These are phyloP conservation scores for Orussus abietinus DNA, from an alignment of 1,140 invertebrate species.

Conservation along the genomic window DNA sequence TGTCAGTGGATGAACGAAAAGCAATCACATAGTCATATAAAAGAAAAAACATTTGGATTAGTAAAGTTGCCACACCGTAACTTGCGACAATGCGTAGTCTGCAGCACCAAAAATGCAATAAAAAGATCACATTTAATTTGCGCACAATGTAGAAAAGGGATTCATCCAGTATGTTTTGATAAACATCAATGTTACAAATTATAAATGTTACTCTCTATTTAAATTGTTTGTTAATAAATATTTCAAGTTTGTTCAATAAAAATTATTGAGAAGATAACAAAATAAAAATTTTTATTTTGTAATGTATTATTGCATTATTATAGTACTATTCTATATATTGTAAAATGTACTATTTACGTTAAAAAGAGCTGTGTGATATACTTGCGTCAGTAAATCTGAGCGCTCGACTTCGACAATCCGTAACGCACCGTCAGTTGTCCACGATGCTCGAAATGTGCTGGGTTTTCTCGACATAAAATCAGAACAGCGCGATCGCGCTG, in stretches of 20 bases:
- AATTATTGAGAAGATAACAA: slow-evolving; percentile 1
- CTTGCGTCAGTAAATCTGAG: slow-evolving; percentile 7
- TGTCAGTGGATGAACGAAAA: slow-evolving; percentile 12
- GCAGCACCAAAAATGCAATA: slow-evolving; percentile 17
- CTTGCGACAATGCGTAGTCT: slow-evolving; percentile 19
- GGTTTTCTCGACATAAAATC: too few species aligned
- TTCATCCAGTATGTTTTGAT: slow-evolving; percentile 14
- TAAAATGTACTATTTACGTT: slow-evolving; percentile 1
- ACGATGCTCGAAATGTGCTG: too few species aligned
- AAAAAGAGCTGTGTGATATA: slow-evolving; percentile 2
- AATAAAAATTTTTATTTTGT: slow-evolving; percentile 1
- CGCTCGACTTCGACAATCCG: not conserved
- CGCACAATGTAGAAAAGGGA: slow-evolving; percentile 10
- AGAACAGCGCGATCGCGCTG: too few species aligned
- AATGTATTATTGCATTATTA: slow-evolving; percentile 1
- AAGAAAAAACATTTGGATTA: slow-evolving; percentile 15
- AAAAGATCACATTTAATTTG: slow-evolving; percentile 16
- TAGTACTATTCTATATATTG: not conserved
- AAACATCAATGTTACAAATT: slow-evolving; percentile 8
- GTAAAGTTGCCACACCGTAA: slow-evolving; percentile 21
- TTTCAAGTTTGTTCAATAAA: slow-evolving; percentile 1
- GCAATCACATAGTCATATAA: slow-evolving; percentile 6
- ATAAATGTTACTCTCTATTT: slow-evolving; percentile 1
- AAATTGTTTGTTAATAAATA: slow-evolving; percentile 1
- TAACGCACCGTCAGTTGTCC: too few species aligned